A percentile compares a stretch with the other conserved stretches of the same genome.
These are phyloP conservation scores for Siderastrea siderea DNA, from an alignment of 92 coral and sea anemone genomes.

Conservation along the genomic window DNA sequence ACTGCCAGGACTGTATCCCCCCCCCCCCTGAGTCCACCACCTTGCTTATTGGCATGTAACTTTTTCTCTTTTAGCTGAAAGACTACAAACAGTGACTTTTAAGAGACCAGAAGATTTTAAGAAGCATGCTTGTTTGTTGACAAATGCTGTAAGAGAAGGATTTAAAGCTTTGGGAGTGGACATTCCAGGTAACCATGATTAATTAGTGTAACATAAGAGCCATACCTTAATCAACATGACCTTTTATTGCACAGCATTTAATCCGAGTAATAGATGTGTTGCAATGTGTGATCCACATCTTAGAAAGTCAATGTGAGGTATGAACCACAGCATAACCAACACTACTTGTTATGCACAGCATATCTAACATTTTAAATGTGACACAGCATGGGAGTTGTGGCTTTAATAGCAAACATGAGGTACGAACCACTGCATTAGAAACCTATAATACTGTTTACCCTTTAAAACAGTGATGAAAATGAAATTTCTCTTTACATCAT, in stretches of 20 bases:
- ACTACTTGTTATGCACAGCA: neutral
- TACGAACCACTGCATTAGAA: too few relatives aligned
- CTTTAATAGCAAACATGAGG: too few relatives aligned
- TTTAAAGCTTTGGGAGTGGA: slow-evolving; percentile 79
- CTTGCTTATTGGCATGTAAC: neutral
- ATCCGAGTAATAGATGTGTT: too few relatives aligned
- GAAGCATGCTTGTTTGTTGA: slow-evolving; percentile 70
- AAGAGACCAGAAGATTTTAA: slow-evolving; percentile 70
- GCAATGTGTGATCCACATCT: too few relatives aligned
- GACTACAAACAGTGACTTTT: slow-evolving; percentile 60
- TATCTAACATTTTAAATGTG: neutral
- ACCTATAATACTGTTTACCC: too few relatives aligned
- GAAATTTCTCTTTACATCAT: too few relatives aligned
- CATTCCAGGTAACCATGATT: slow-evolving; percentile 59
- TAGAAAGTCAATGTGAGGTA: too few relatives aligned
- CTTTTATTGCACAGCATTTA: too few relatives aligned
- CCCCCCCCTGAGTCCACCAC: neutral
- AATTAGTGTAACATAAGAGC: too few relatives aligned
- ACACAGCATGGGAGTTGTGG: too few relatives aligned
- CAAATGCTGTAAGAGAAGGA: slow-evolving; percentile 79
- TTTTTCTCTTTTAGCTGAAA: slow-evolving; percentile 21
- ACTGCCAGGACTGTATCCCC: neutral
- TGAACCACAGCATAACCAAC: neutral
- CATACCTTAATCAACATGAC: too few relatives aligned
- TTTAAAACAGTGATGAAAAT: too few relatives aligned